phyloP scores from a whole-genome alignment of 2,888 invertebrate genomes.

The Aspidiotus rigidus region DNA sequence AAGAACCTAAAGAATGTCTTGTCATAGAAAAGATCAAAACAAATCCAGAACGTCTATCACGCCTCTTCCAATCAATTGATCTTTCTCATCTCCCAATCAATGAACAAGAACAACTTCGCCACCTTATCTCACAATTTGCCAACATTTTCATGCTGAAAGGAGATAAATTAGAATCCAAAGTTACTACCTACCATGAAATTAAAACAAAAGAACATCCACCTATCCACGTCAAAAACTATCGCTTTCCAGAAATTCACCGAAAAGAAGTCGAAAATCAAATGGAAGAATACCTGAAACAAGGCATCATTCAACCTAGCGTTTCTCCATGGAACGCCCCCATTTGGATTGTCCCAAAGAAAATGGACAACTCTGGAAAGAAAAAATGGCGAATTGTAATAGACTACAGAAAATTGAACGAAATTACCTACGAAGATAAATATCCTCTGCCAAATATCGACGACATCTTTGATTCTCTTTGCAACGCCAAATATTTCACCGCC shows the following conservation, averaged over 20 bases:
- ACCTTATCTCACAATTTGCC: too few species aligned
- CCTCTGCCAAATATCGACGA: slow-evolving; percentile 38
- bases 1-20: too few species aligned
- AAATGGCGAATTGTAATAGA: slow-evolving; percentile 39
- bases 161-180: not conserved
- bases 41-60: too few species aligned
- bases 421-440: slow-evolving; percentile 13
- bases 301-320: slow-evolving; percentile 38
- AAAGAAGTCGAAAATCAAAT: slow-evolving; percentile 41
- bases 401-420: slow-evolving; percentile 28
- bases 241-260: slow-evolving; percentile 41
- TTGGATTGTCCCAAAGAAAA: slow-evolving; percentile 17
- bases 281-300: slow-evolving; percentile 39
- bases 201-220: slow-evolving; percentile 39
- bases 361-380: slow-evolving; percentile 29
- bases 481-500: slow-evolving; percentile 38
- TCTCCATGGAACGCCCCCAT: slow-evolving; percentile 2
- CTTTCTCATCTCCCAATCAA: too few species aligned
- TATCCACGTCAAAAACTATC: slow-evolving; percentile 41
- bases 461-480: slow-evolving; percentile 39
- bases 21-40: too few species aligned
- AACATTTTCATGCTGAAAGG: not conserved
- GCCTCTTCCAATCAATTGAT: too few species aligned
- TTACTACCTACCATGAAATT: slow-evolving; percentile 40
- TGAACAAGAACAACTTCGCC: too few species aligned